Percentiles rank a stretch among this genome's conserved stretches.
phyloP scores from a whole-genome alignment of 30 jellyfish, hydroid and myxozoan species.

The Haliclystus octoradiatus region DNA sequence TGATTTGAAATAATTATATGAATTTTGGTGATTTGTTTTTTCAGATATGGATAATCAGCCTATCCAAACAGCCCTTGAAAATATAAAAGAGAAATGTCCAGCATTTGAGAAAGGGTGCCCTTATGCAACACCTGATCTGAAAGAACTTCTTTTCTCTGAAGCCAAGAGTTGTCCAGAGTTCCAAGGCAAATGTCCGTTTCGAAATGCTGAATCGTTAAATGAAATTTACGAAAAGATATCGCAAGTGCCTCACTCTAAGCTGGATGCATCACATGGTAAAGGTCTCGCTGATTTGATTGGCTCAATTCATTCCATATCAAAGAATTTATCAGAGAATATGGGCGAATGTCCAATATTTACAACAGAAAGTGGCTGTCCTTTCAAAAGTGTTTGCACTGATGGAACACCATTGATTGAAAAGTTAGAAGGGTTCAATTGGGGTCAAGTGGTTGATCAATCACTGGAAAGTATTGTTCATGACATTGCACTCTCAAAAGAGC shows the following conservation, averaged over 20 bases:
- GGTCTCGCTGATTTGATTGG: constrained; percentile 24
- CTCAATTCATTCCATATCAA: constrained; percentile 48
- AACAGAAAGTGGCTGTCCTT: constrained; percentile 43
- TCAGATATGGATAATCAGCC: too few species aligned
- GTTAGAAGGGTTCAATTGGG: constrained; percentile 12
- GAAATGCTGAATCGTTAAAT: constrained; percentile 25
- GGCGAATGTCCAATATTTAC: constrained; percentile 73
- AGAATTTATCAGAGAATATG: constrained; percentile 25
- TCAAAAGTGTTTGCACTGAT: constrained; percentile 47
- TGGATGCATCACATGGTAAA: constrained; percentile 28
- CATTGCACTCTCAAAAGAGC: constrained; percentile 21
- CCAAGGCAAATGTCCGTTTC: constrained; percentile 32
- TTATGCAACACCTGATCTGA: constrained; percentile 34
- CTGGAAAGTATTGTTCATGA: constrained; percentile 1
- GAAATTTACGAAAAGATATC: constrained; percentile 41
- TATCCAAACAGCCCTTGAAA: constrained; percentile 10
- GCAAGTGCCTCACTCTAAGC: constrained; percentile 25
- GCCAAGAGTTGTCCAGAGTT: constrained; percentile 39
- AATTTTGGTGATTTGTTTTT: too few species aligned
- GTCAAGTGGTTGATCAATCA: constrained; percentile 1
- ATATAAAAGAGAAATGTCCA: constrained; percentile 56
- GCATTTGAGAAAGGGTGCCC: constrained; percentile 62
- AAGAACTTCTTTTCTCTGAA: constrained; percentile 16
- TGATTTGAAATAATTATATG: too few species aligned
- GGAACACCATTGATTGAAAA: constrained; percentile 50